Evolutionary conservation across 2,113 vertebrate species (phyloP), one percentile per base, ranked within the genome.

Genomic region (Petrocephalus microphthalmus): DNA sequence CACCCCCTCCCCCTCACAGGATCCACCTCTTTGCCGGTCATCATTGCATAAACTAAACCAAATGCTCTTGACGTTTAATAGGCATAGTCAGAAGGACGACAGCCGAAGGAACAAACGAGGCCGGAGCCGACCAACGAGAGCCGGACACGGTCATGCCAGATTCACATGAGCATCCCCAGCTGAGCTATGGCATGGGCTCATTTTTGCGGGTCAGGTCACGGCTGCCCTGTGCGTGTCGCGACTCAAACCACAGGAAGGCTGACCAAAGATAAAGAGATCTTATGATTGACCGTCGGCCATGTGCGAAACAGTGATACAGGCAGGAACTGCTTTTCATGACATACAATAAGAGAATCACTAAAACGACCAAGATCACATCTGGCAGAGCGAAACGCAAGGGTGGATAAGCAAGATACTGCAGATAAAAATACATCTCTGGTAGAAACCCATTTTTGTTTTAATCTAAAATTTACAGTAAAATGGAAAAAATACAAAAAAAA

Each of bases 381-480:
- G 94, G 92, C 89, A 92, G 83, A 74, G 88, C 51, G 45, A 45
- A 87, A 89, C 92, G 91, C 91, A 91, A 90, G 74, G 15, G 11
- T 17, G 49, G 47, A 56, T 83, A 81, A 81, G 88, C 88, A 82
- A 60, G 11, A 67, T 64, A 49, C 49, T 57, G 47, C 64, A 33
- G 29, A 56, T 52, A 88, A 94, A 95, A 94, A 94, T 93, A 94
- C 92, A 94, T 91, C 93, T 94, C 91, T 93, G 93, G 90, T 91
- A 92, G 20, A 88, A 87, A 88, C 90, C 90, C 91, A 94, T 92
- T 89, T 87, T 89, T 92, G 91, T 92, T 92, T 89, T 91, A 88
- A 90, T 93, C 91, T 93, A 95, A 94, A 95, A 95, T 95, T 94
- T 94, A 95, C 94, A 95, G 92, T 92, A 90, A 91, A 91, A 92